phyloP scores from a whole-genome alignment of 1,140 invertebrate species.

The Heliothis subflexa region DNA sequence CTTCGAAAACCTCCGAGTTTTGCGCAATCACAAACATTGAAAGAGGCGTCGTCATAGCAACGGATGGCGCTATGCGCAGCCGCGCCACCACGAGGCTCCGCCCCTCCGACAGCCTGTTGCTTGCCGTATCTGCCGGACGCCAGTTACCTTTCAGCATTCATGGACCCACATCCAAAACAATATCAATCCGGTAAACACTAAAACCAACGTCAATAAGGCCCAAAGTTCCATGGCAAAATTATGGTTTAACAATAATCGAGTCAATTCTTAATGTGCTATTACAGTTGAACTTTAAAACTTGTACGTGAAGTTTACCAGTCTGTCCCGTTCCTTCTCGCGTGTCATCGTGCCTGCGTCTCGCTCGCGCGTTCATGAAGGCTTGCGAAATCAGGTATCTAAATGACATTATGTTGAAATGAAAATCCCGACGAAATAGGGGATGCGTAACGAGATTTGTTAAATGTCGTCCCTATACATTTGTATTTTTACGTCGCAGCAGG shows the following conservation, averaged over 20 bases:
- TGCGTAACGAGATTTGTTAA: conserved; percentile 41
- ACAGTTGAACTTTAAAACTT: conserved; percentile 44
- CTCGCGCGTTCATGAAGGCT: conserved; percentile 71
- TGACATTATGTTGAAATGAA: conserved; percentile 49
- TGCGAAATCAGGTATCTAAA: conserved; percentile 74
- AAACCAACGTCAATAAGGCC: conserved; percentile 35
- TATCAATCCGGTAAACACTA: conserved; percentile 48
- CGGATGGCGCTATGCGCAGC: conserved; percentile 71
- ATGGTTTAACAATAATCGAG: conserved; percentile 30
- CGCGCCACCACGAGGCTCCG: conserved; percentile 70
- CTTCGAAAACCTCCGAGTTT: conserved; percentile 55
- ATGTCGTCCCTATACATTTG: conserved; percentile 36
- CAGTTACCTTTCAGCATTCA: conserved; percentile 70
- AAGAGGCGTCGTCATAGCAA: conserved; percentile 84
- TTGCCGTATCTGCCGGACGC: conserved; percentile 67
- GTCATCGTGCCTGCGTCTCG: conserved; percentile 60
- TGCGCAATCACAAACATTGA: conserved; percentile 79
- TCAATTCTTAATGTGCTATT: conserved; percentile 42
- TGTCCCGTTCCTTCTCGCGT: conserved; percentile 56
- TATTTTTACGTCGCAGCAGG: conserved; percentile 10
- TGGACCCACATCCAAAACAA: conserved; percentile 54
- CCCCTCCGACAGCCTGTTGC: conserved; percentile 82
- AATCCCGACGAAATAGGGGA: conserved; percentile 42
- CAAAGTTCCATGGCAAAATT: conserved; percentile 42
- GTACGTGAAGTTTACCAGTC: conserved; percentile 42